A percentile compares a stretch with the other conserved stretches of the same genome.
Evolutionary conservation across 2,797 vertebrate genomes (phyloP).

Genomic region (Clarias pachynema): DNA sequence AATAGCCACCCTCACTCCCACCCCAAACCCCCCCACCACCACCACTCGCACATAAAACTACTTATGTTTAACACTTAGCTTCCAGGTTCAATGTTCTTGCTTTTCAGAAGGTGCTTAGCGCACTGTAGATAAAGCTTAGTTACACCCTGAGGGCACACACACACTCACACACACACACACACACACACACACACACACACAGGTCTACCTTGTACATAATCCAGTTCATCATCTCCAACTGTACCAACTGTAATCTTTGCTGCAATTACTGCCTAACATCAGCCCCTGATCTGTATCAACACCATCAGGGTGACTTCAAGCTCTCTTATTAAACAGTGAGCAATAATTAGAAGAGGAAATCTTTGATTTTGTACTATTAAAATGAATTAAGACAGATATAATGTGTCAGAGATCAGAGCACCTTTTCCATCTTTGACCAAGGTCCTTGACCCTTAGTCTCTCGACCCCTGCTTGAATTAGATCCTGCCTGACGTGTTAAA

Average conservation of each 20-base stretch:
- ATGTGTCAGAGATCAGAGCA: background rate
- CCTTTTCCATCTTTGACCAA: background rate
- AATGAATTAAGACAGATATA: background rate
- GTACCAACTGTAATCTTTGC: background rate
- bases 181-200: background rate
- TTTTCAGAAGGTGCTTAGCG: background rate
- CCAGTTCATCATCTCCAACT: background rate
- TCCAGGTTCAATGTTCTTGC: background rate
- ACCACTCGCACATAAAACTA: background rate
- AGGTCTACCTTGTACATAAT: background rate
- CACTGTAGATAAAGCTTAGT: constrained; percentile 6
- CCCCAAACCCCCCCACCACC: too few species aligned
- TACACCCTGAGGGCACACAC: constrained; percentile 6
- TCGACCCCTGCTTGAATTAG: background rate
- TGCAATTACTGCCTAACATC: background rate
- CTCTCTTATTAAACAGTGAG: background rate
- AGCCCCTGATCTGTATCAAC: background rate
- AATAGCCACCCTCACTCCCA: too few species aligned
- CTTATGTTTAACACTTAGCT: background rate
- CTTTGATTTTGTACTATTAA: background rate
- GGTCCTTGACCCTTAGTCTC: background rate
- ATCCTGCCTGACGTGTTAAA: background rate
- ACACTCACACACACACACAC: background rate
- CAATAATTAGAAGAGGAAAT: background rate
- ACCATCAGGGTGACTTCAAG: background rate